Percentiles rank a stretch among this genome's conserved stretches.
phyloP scores from a whole-genome alignment of 1,140 invertebrate species.

The Stegodyphus mimosarum region DNA sequence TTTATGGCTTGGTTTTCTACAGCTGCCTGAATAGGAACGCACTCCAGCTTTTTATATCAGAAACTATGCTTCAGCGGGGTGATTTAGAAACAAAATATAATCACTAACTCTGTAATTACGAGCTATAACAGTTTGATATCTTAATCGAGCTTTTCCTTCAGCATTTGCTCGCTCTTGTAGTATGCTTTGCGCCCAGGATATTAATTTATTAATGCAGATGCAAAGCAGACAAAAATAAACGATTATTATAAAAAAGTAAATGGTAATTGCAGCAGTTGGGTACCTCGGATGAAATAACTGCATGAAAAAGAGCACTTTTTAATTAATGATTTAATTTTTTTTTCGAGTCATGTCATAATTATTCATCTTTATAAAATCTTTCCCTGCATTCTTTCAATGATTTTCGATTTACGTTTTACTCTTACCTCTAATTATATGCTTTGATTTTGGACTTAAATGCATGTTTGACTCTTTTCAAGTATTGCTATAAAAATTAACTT shows the following conservation, averaged over 20 bases:
- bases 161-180: not conserved
- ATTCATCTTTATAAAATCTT: not conserved
- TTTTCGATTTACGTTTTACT: not conserved
- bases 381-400: not conserved
- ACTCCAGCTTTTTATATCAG: conserved; percentile 12
- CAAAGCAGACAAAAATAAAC: not conserved
- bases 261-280: not conserved
- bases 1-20: not conserved
- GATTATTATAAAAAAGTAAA: not conserved
- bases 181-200: not conserved
- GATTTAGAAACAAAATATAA: conserved; percentile 34
- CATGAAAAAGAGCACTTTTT: not conserved
- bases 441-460: too few species aligned
- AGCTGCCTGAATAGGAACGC: not conserved
- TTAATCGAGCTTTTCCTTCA: conserved; percentile 16
- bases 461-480: too few species aligned
- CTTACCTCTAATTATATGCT: too few species aligned
- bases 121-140: conserved; percentile 31
- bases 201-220: not conserved
- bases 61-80: not conserved
- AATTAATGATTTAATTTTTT: not conserved
- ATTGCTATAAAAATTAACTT: too few species aligned
- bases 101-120: conserved; percentile 28
- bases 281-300: not conserved
- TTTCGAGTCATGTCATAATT: not conserved